phyloP scores from a whole-genome alignment of 2,888 invertebrate species.

The Andricus curvator region DNA sequence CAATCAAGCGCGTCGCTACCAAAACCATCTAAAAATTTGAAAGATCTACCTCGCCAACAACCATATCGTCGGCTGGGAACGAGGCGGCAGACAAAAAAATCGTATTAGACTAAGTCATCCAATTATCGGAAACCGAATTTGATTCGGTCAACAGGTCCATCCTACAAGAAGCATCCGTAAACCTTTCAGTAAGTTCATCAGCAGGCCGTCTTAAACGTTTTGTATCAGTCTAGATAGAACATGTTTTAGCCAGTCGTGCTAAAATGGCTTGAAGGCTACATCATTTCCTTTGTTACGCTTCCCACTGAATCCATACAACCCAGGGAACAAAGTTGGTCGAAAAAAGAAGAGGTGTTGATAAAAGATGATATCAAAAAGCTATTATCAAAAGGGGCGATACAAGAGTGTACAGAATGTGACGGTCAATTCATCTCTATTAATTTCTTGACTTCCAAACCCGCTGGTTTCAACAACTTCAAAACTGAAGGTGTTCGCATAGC shows the following conservation, averaged over 20 bases:
- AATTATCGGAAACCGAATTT: neutral
- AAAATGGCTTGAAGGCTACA: slow-evolving; percentile 47
- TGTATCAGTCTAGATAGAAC: neutral
- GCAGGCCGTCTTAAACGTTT: neutral
- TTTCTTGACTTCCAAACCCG: too few relatives aligned
- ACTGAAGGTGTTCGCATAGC: slow-evolving; percentile 45
- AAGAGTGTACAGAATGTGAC: too few relatives aligned
- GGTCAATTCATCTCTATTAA: too few relatives aligned
- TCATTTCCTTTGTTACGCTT: slow-evolving; percentile 48
- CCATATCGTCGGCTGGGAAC: too few relatives aligned
- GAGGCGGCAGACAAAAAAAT: too few relatives aligned
- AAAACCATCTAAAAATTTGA: too few relatives aligned
- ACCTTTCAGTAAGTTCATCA: too few relatives aligned
- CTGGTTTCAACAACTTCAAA: too few relatives aligned
- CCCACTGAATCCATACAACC: neutral
- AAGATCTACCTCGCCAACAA: neutral
- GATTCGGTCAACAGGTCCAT: neutral
- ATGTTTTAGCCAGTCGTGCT: neutral
- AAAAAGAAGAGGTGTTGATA: slow-evolving; percentile 19
- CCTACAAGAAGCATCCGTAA: neutral
- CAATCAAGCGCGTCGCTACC: neutral
- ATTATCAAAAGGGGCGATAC: neutral
- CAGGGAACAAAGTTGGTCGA: slow-evolving; percentile 42
- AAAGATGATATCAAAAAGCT: neutral
- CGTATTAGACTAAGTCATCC: too few relatives aligned